Evolutionary conservation across 2,113 vertebrate genomes (phyloP).

Genomic region (Mormoops blainvillei): DNA sequence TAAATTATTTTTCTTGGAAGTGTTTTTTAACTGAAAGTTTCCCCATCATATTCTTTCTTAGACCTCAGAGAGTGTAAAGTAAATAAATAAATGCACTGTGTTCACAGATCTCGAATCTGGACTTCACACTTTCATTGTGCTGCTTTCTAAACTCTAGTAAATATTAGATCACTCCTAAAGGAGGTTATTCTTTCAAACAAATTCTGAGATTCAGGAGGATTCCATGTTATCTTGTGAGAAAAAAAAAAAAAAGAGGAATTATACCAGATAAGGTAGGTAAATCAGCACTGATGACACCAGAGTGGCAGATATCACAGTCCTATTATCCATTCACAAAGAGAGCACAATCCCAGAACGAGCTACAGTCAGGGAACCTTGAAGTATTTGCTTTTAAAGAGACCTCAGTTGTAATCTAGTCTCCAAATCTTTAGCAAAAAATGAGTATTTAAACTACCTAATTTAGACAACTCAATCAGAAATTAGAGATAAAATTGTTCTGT

Average conservation of each 20-base stretch:
- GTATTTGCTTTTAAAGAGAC: not conserved
- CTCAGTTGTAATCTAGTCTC: not conserved
- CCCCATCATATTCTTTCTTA: not conserved
- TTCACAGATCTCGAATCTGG: too few relatives aligned
- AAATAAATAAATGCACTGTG: not conserved
- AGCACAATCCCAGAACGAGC: not conserved
- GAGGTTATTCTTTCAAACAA: too few relatives aligned
- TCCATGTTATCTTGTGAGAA: too few relatives aligned
- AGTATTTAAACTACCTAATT: not conserved
- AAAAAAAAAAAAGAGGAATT: too few relatives aligned
- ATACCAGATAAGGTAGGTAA: too few relatives aligned
- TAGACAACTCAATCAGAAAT: not conserved
- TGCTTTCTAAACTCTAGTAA: too few relatives aligned
- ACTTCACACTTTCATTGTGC: too few relatives aligned
- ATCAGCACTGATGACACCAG: too few relatives aligned
- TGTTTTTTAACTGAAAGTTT: not conserved
- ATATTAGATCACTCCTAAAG: too few relatives aligned
- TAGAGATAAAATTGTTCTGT: not conserved
- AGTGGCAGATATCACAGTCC: too few relatives aligned
- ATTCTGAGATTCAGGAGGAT: too few relatives aligned
- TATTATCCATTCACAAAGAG: not conserved
- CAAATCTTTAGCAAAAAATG: not conserved
- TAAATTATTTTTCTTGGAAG: not conserved
- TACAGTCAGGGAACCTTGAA: not conserved
- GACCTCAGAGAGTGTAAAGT: not conserved